Evolutionary conservation across 1,140 invertebrate genomes (phyloP), one percentile per base, ranked within the genome.

Genomic region (Dendroctonus ponderosae): DNA sequence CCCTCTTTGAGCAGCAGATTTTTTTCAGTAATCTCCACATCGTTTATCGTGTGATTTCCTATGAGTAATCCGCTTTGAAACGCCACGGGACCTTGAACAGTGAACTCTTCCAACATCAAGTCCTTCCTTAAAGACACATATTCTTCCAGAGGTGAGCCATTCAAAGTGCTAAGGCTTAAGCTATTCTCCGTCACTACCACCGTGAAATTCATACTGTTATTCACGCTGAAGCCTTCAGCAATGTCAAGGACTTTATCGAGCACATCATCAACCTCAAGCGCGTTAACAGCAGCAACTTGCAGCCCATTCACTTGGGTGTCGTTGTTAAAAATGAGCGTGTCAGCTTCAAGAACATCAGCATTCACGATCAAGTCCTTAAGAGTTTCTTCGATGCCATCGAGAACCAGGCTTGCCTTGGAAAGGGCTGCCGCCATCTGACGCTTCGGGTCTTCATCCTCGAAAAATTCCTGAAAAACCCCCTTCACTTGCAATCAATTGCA

Each of bases 161-260:
- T 77, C 7, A 79, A 63, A 40, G 44, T 66, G 38, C 69, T 66
- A 5, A 71, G 59, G 7, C 48, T 38, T 5, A 71, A 14, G 7
- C 46, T 7, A 48, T 70, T 61, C 38, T 75, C 64, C 42, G 74
- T 59, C 54, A 67, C 61, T 5, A 77, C 37, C 38, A 70, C 59
- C 38, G 73, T 62, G 41, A 77, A 60, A 44, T 56, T 44, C 8
- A 73, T 51, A 11, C 5, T 7, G 11, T 70, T 57, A 7, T 69
- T 49, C 11, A 70, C 14, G 4, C 43, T 12, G 53, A 72, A 71
- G 39, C 67, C 74, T 8, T 69, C 49, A 15, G 72, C 63, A 40
- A 76, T 71, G 50, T 71, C 51, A 7, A 77, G 62, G 3, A 70
- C 52, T 26, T 75, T 74, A 7, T 69, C 54, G 3, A 76, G 38